Evolutionary conservation across 2,888 invertebrate species (phyloP), one percentile per base, ranked within the genome.

Genomic region (Heliconius sara): DNA sequence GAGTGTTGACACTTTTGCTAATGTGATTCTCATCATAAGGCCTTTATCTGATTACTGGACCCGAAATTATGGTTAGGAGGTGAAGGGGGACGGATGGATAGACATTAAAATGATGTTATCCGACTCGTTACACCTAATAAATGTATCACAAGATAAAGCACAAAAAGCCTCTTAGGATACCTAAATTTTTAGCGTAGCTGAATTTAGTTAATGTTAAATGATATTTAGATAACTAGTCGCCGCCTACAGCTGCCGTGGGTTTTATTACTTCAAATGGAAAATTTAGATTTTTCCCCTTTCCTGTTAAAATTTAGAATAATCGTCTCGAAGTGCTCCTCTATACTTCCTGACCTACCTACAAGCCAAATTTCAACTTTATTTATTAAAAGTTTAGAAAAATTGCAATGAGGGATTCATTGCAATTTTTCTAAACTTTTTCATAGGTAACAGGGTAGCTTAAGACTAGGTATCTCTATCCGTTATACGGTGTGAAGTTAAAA

Each of bases 31-130:
- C 82, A 84, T 89, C 89, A 87, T 89, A 88, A 89, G 85, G 84
- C 84, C 86, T 89, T 89, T 90, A 90, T 89, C 88, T 88, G 90
- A 90, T 91, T 90, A 81, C 78, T 78, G 86, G 80, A 84, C 84
- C 86, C 84, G 84, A 86, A 86, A 86, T 85, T 87, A 87, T 86
- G 88, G 87, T 85, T 85, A 84, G 85, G 84, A 83, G 85, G 83
- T 75, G 74, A 77, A 75, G 76, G 77, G 81, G 81, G 78, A 34
- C n/a, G 65, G 71, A 81, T 52, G 79, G 78, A 66, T 63, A 63
- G 79, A 78, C 81, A 82, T 82, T 79, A 83, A 83, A 84, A 73
- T 79, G 81, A 77, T 84, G 81, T 79, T 82, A 84, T 77, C 83
- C 83, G 65, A 74, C 75, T 81, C 83, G 81, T 83, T 83, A 83